Conservation (phyloP, 2,113 vertebrate species). For the Delphinus delphis region DNA sequence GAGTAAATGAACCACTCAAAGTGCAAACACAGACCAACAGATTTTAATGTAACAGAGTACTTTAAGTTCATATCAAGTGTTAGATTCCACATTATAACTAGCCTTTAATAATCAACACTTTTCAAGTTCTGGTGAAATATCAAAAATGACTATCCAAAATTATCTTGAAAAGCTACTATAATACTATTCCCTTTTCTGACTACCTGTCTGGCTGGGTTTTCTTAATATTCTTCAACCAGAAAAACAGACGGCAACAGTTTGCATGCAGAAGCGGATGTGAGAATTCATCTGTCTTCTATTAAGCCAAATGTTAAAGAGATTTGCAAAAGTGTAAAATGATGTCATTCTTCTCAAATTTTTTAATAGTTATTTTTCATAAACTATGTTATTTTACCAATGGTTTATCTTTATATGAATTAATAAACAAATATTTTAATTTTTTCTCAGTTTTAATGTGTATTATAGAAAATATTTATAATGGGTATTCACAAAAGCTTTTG, state of each 20-base stretch:
- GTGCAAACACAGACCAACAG: background rate
- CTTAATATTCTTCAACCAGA: background rate
- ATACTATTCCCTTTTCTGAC: background rate
- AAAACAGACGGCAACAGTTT: background rate
- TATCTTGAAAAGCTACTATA: background rate
- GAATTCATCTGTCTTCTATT: background rate
- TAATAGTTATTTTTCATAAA: constrained; percentile 5
- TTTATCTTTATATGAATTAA: background rate
- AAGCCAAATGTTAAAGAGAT: background rate
- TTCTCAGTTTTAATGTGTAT: background rate
- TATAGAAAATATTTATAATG: background rate
- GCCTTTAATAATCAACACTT: background rate
- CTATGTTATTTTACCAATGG: background rate
- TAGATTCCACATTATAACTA: background rate
- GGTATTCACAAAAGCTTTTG: background rate
- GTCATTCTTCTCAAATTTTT: background rate
- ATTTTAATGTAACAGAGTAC: background rate
- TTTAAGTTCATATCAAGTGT: background rate
- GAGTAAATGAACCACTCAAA: background rate
- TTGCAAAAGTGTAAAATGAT: background rate
- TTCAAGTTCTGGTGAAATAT: background rate
- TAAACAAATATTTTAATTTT: background rate
- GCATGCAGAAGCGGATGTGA: background rate
- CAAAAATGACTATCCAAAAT: background rate
- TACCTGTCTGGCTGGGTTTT: background rate